Evolutionary conservation across 2,113 vertebrate species (phyloP).

Genomic region (Sterrhoptilus dennistouni): DNA sequence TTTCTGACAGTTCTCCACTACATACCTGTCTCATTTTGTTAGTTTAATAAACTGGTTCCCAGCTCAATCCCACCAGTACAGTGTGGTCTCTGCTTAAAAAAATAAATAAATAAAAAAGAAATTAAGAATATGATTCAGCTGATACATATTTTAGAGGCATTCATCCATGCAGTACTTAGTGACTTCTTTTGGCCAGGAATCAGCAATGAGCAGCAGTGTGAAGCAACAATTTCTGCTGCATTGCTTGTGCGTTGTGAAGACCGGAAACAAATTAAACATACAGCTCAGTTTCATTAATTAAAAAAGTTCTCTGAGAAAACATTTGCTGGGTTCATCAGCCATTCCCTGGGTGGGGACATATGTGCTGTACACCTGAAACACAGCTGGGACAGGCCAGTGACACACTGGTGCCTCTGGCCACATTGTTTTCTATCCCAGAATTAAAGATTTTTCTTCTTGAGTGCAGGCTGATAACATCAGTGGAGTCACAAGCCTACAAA

Average conservation of each 20-base stretch:
- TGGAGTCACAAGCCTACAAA: background rate
- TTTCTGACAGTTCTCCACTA: background rate
- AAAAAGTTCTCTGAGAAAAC: background rate
- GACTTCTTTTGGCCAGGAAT: constrained; percentile 17
- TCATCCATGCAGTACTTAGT: background rate
- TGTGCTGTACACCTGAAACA: background rate
- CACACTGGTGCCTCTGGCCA: background rate
- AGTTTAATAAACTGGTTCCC: constrained; percentile 4
- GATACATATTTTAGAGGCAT: constrained; percentile 1
- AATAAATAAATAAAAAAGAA: background rate
- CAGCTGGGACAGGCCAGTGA: background rate
- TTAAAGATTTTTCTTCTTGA: background rate
- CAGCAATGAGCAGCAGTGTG: background rate
- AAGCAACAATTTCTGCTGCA: background rate
- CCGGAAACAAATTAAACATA: background rate
- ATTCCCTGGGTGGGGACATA: background rate
- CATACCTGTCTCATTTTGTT: constrained; percentile 6
- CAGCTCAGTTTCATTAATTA: background rate
- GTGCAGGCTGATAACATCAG: background rate
- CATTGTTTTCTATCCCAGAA: background rate
- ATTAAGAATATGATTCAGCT: background rate
- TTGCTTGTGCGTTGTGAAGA: background rate
- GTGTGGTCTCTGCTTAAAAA: background rate
- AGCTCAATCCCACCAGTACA: background rate
- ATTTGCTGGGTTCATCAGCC: background rate